Conservation (phyloP, 2,888 invertebrate species). For the Zootermopsis nevadensis region DNA sequence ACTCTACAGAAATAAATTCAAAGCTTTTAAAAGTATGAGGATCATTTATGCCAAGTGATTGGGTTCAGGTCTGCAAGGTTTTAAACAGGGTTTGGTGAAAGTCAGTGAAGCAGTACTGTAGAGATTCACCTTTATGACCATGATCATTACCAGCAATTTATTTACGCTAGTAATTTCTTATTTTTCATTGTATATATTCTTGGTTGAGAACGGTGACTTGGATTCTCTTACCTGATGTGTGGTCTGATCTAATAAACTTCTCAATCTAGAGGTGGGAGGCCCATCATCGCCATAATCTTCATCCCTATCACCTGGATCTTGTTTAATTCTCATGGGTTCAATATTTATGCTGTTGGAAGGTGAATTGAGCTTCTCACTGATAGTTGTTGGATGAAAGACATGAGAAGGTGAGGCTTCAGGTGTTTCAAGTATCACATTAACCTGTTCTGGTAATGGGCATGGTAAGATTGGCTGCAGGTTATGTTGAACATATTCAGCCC, state of each 20-base stretch:
- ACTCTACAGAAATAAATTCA: no score
- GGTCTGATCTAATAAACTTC: not conserved
- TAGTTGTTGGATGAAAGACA: not conserved
- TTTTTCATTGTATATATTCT: no score
- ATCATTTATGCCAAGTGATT: no score
- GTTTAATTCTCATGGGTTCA: not conserved
- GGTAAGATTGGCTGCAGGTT: not conserved
- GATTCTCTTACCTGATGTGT: not conserved
- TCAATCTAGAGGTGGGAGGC: not conserved
- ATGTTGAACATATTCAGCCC: not conserved
- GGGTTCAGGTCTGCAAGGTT: no score
- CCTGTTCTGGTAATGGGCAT: not conserved
- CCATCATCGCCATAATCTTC: not conserved
- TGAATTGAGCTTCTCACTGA: not conserved
- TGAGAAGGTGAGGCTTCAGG: slow-evolving; percentile 9
- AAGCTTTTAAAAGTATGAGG: no score
- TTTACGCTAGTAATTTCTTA: no score
- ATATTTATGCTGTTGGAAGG: not conserved
- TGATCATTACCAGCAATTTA: no score
- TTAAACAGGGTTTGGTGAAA: no score
- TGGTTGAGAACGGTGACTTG: not conserved
- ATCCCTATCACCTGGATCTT: not conserved
- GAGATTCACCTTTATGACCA: no score
- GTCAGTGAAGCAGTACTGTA: no score
- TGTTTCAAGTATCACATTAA: not conserved